A percentile compares a stretch with the other conserved stretches of the same genome.
These are phyloP conservation scores for Drosophila navojoa DNA, from an alignment of 1,140 invertebrate species.

Conservation along the genomic window DNA sequence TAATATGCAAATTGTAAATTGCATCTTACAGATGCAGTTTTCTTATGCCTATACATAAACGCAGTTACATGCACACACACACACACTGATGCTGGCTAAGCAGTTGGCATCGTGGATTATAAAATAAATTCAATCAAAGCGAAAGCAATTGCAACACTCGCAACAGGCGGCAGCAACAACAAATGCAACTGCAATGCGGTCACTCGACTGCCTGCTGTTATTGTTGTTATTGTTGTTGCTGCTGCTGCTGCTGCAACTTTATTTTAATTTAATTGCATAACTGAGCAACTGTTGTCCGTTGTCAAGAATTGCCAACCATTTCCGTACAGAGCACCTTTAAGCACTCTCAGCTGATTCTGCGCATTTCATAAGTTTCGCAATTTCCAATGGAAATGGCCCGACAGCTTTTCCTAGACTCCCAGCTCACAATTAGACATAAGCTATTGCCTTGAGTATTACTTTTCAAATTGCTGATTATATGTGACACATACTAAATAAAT, in stretches of 20 bases:
- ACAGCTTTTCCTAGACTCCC: too few relatives aligned
- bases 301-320: constrained; percentile 73
- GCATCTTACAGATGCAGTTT: constrained; percentile 71
- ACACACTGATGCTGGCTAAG: constrained; percentile 44
- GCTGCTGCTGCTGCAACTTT: constrained; percentile 52
- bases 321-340: constrained; percentile 42
- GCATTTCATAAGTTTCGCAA: not conserved
- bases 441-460: too few relatives aligned
- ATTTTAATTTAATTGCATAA: constrained; percentile 75
- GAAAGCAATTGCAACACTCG: constrained; percentile 70
- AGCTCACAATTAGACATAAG: too few relatives aligned
- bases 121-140: constrained; percentile 79
- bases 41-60: constrained; percentile 41
- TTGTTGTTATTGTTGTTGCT: constrained; percentile 36
- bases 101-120: constrained; percentile 65
- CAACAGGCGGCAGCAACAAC: constrained; percentile 36
- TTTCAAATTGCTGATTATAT: not conserved
- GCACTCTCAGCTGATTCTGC: constrained; percentile 2
- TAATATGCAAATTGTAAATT: constrained; percentile 75
- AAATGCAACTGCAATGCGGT: constrained; percentile 52
- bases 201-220: constrained; percentile 45
- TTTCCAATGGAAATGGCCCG: not conserved
- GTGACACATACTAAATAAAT: not conserved
- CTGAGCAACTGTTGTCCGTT: constrained; percentile 68
- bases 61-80: constrained; percentile 28